phyloP scores from a whole-genome alignment of 2,888 invertebrate species.

The Anodontia alba region DNA sequence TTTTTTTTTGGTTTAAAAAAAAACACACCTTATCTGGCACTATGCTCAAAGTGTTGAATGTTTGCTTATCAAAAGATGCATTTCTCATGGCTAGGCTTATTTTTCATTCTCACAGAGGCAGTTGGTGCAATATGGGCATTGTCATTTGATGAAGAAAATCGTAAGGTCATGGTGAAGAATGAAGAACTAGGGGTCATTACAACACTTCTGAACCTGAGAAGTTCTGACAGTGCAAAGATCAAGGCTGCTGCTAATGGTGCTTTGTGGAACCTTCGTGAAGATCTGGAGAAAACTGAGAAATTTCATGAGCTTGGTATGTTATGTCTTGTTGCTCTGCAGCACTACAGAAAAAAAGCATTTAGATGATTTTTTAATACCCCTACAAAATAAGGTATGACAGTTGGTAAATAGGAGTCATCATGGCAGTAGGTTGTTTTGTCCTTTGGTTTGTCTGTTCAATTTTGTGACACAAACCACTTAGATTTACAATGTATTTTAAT shows the following conservation, averaged over 20 bases:
- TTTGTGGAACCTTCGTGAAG: conserved; percentile 68
- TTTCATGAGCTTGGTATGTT: neutral
- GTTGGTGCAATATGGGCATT: conserved; percentile 66
- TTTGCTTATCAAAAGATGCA: neutral
- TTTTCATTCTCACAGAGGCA: conserved; percentile 51
- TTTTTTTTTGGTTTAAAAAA: too few species aligned
- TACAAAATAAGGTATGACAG: too few species aligned
- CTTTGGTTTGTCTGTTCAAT: too few species aligned
- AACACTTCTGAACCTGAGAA: conserved; percentile 31
- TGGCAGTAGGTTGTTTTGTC: too few species aligned
- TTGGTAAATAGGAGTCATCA: too few species aligned
- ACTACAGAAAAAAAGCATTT: too few species aligned
- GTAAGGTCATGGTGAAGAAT: conserved; percentile 58
- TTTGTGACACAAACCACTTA: too few species aligned
- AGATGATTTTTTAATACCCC: too few species aligned
- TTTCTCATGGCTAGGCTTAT: too few species aligned
- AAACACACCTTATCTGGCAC: too few species aligned
- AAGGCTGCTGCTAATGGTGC: conserved; percentile 62
- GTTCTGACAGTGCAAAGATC: conserved; percentile 23
- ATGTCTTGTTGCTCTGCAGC: too few species aligned
- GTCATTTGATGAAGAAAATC: conserved; percentile 70
- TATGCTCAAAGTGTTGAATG: neutral
- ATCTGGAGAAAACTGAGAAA: conserved; percentile 45
- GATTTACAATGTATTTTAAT: too few species aligned
- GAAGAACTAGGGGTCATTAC: conserved; percentile 53